These are phyloP conservation scores for Gymnobelideus leadbeateri DNA, from an alignment of 2,113 vertebrate species.

Conservation along the genomic window DNA sequence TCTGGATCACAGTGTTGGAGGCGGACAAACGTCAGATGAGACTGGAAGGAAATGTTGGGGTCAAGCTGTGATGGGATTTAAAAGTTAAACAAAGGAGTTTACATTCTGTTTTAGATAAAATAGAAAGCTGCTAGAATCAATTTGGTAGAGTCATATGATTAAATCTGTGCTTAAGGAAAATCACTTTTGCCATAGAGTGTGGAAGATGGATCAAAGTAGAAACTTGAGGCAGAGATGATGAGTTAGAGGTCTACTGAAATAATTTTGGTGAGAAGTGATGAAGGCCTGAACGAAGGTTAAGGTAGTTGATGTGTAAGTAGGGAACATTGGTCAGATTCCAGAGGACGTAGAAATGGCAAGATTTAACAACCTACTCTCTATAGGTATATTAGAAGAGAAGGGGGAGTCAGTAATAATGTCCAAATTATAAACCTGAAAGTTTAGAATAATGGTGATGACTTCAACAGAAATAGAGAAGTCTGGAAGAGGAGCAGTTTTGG, in stretches of 20 bases:
- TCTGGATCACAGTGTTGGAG: not conserved
- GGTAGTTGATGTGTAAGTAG: not conserved
- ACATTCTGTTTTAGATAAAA: not conserved
- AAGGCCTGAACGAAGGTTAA: not conserved
- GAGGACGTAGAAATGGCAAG: not conserved
- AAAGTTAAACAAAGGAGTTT: not conserved
- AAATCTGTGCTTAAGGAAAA: not conserved
- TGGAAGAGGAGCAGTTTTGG: not conserved
- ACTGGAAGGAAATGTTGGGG: not conserved
- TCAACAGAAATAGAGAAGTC: not conserved
- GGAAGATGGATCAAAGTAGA: not conserved
- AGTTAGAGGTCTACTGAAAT: not conserved
- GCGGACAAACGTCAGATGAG: not conserved
- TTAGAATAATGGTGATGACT: not conserved
- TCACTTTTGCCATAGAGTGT: not conserved
- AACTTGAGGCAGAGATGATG: not conserved
- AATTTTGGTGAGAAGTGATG: not conserved
- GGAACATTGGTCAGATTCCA: not conserved
- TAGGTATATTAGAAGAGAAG: not conserved
- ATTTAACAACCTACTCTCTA: not conserved
- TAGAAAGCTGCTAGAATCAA: not conserved
- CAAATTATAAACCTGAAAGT: not conserved
- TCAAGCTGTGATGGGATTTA: not conserved
- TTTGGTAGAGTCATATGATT: not conserved
- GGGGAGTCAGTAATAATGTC: not conserved